A percentile compares a stretch with the other conserved stretches of the same genome.
phyloP scores from a whole-genome alignment of 2,797 vertebrate species.

The Leptoclinus maculatus region DNA sequence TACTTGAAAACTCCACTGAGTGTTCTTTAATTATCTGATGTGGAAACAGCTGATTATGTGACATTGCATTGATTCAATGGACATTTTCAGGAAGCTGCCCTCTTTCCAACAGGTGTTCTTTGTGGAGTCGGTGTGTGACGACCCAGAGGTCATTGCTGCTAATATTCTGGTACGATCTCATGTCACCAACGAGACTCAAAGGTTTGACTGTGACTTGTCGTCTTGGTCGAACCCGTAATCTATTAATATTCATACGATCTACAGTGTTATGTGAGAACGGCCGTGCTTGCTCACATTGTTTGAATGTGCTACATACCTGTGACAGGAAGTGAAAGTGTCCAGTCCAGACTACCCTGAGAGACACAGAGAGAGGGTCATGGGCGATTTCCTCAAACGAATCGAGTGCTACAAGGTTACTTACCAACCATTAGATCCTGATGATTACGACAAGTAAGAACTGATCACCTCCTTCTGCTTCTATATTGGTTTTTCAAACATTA shows the following conservation, averaged over 20 bases:
- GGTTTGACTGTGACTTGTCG: constrained; percentile 8
- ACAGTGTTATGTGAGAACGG: constrained; percentile 7
- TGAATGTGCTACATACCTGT: constrained; percentile 40
- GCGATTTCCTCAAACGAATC: constrained; percentile 97
- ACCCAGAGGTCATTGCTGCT: constrained; percentile 97
- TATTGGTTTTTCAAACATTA: not conserved
- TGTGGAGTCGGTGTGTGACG: constrained; percentile 97
- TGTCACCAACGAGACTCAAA: not conserved
- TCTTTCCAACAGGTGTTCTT: constrained; percentile 91
- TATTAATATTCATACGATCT: constrained; percentile 54
- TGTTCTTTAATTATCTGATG: not conserved
- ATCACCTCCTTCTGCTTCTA: not conserved
- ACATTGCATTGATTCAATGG: too few relatives aligned
- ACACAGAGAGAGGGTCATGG: constrained; percentile 95
- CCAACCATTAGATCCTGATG: constrained; percentile 92
- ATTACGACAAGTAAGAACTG: constrained; percentile 91
- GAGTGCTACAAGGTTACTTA: constrained; percentile 99
- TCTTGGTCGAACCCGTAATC: constrained; percentile 34
- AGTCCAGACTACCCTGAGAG: constrained; percentile 97
- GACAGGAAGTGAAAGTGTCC: constrained; percentile 97
- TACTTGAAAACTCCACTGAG: not conserved
- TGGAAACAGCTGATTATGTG: not conserved
- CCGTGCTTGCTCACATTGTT: not conserved
- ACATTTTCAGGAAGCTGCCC: not conserved
- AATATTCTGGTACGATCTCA: constrained; percentile 93